phyloP scores from a whole-genome alignment of 2,888 invertebrate species.

The Pteria penguin region DNA sequence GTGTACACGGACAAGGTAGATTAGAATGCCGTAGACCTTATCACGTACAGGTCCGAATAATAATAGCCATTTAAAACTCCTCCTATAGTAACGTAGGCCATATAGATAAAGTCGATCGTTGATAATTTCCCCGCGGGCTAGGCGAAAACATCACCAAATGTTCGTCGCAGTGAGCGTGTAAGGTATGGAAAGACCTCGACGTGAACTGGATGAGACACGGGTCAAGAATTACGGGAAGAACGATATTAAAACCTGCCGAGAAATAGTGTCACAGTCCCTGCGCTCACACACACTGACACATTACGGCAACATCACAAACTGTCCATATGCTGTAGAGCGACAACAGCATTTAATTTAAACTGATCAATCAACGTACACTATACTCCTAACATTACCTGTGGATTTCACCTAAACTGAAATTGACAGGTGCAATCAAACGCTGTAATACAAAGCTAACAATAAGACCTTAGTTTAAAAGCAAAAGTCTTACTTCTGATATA shows the following conservation, averaged over 20 bases:
- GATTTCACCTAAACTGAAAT: conserved; percentile 1
- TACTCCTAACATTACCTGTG: neutral
- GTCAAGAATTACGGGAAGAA: conserved; percentile 17
- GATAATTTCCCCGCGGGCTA: conserved; percentile 10
- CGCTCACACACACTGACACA: conserved; percentile 21
- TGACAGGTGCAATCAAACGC: conserved; percentile 24
- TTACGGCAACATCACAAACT: conserved; percentile 4
- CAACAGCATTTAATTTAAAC: conserved; percentile 11
- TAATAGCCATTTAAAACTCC: conserved; percentile 34
- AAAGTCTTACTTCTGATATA: neutral
- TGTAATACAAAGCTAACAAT: conserved; percentile 22
- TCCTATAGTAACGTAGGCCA: conserved; percentile 28
- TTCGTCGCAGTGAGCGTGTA: conserved; percentile 9
- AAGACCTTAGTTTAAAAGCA: conserved; percentile 2
- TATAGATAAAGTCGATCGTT: conserved; percentile 21
- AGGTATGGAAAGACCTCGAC: neutral
- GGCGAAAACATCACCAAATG: conserved; percentile 20
- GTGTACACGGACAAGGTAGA: neutral
- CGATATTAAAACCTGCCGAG: conserved; percentile 9
- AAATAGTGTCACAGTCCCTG: conserved; percentile 8
- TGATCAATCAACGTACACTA: conserved; percentile 2
- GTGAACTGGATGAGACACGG: conserved; percentile 22
- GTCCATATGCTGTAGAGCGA: conserved; percentile 4
- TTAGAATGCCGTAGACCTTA: neutral
- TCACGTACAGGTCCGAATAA: conserved; percentile 17